phyloP scores from a whole-genome alignment of 2,888 invertebrate genomes.

The Frankliniella fusca region DNA sequence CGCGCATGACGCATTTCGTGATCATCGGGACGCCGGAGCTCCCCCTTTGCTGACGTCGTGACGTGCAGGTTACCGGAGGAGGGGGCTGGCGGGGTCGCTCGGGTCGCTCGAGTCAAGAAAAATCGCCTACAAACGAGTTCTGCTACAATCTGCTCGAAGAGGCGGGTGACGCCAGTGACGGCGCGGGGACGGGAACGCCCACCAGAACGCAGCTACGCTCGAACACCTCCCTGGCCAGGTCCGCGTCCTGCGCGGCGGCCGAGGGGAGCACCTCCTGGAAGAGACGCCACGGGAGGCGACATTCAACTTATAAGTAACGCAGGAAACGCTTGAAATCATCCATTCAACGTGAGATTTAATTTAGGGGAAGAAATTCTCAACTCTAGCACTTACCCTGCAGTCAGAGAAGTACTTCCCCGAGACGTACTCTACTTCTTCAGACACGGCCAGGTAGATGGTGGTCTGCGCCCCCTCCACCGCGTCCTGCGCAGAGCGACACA shows the following conservation, averaged over 20 bases:
- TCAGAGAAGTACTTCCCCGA: conserved; percentile 43
- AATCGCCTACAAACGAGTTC: not conserved
- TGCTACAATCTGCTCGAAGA: not conserved
- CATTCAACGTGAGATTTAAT: no score
- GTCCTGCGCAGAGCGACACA: conserved; percentile 37
- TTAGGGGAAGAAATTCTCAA: not conserved
- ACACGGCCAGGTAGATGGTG: conserved; percentile 41
- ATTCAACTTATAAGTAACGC: no score
- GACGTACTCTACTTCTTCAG: conserved; percentile 41
- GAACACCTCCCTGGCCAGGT: not conserved
- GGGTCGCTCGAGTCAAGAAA: no score
- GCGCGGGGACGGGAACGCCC: not conserved
- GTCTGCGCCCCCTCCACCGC: conserved; percentile 43
- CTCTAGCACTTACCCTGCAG: conserved; percentile 40
- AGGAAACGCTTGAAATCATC: no score
- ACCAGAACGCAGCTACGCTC: not conserved
- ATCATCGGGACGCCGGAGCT: not conserved
- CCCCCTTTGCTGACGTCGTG: no score
- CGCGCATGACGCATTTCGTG: no score
- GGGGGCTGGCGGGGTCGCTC: not conserved
- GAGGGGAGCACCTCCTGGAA: not conserved
- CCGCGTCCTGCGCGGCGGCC: not conserved
- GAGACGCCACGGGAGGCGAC: no score
- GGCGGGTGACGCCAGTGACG: no score
- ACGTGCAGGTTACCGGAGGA: not conserved